Evolutionary conservation across 2,113 vertebrate genomes (phyloP), one percentile per base, ranked within the genome.

Genomic region (Pimephales promelas): DNA sequence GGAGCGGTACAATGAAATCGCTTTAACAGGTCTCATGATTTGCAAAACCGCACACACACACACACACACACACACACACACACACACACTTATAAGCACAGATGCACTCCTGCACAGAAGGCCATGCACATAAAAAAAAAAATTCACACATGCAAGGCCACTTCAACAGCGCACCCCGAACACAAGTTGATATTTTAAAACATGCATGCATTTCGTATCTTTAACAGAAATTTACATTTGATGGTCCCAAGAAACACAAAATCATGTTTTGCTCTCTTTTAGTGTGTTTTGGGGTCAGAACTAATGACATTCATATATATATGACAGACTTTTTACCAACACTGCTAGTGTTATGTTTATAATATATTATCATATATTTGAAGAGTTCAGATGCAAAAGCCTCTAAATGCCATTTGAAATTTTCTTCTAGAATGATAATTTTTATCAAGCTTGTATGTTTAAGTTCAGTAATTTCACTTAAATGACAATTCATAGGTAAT

Each of bases 101-200:
- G 13, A 80, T 66, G 45, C 61, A 80, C 24, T 43, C 18, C 7
- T 16, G 20, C 78, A 66, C 77, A 64, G 20, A 57, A 54, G 52
- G 2, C 52, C 6, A 22, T 59, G 34, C 75, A 43, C 56, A 78
- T 28, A 66, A 1, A 43, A 66, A 22, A 3, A 3, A 57, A 13
- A 10, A 36, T 28, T 56, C 40, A 61, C 22, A 40, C 10, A 7
- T 31, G 34, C 13, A 4, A 10, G 0, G 2, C 4, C 34, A 45
- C 14, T 59, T 3, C 1, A 40, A 61, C 11, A 61, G 34, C 2
- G 68, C 40, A 24, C n/a, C 75, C 24, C 34, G 26, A 40, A 77
- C 52, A 61, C 13, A 45, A 24, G 6, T 16, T 47, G 5, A 45
- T n/a, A 10, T 13, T 26, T 61, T 26, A 61, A 61, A 61, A 26